Conservation (phyloP, 2,113 vertebrate species). For the Meleagris gallopavo region DNA sequence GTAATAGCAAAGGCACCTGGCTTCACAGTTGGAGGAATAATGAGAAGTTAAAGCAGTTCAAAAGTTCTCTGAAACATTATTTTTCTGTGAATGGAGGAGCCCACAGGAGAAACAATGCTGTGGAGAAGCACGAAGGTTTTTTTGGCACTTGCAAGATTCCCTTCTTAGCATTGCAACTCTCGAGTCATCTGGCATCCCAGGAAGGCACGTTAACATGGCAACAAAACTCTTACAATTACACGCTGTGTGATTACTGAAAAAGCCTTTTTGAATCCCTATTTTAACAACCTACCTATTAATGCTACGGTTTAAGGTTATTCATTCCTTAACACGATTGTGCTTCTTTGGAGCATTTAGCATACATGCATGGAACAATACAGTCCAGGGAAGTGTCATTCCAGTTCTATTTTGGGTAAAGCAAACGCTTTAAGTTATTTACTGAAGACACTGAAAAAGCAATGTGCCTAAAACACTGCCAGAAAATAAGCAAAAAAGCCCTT, state of each 20-base stretch:
- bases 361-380: fast-evolving
- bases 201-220: background rate
- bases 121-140: background rate
- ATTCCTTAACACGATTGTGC: background rate
- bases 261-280: background rate
- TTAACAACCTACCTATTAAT: background rate
- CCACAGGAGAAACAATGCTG: background rate
- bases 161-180: background rate
- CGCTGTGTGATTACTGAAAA: background rate
- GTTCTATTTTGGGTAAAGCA: background rate
- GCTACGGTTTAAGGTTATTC: background rate
- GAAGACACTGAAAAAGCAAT: background rate
- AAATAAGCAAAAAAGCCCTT: fast-evolving
- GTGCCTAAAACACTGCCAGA: background rate
- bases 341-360: background rate
- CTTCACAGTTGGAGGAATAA: constrained; percentile 53
- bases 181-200: background rate
- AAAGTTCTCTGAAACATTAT: background rate
- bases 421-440: background rate
- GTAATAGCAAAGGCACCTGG: constrained; percentile 17
- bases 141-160: background rate
- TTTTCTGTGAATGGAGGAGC: background rate
- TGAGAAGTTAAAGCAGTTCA: constrained; percentile 41
- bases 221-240: background rate
- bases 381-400: fast-evolving